Evolutionary conservation across 2,113 vertebrate genomes (phyloP), one percentile per base, ranked within the genome.

Genomic region (Lanius collurio): DNA sequence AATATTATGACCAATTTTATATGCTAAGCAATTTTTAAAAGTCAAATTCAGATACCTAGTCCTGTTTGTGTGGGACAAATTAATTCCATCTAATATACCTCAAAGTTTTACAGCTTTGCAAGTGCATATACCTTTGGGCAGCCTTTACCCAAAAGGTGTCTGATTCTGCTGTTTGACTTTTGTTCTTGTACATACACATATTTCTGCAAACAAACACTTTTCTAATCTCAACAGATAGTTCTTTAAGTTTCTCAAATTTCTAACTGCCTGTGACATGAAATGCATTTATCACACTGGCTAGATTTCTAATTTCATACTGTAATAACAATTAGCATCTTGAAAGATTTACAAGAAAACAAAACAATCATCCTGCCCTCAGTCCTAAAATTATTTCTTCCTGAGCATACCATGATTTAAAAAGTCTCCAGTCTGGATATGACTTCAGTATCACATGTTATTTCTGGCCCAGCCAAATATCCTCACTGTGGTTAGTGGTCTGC

Each of bases 401-500:
- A 85, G 50, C 47, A 95, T 46, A 91, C 8, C 57, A 37, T 75
- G 53, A 90, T 82, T 75, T 53, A 31, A 82, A 71, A 95, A 89
- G 71, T 64, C 37, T 56, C 53, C 26, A 75, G 49, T 60, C 83
- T 94, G 63, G 41, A 69, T 93, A 92, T 83, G 69, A 95, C 74
- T 87, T 87, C 71, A 91, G 39, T 80, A 85, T 95, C 67, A 80
- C 50, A 84, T 84, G 89, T 69, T 91, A 85, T 44, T 79, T 85
- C 73, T 60, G 18, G 41, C 44, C 6, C 49, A 95, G 81, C 31
- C 74, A 82, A 82, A 13, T 79, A 85, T 57, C 70, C 79, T 94
- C 55, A 42, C 27, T 94, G 74, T 83, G 74, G 65, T 85, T 91
- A 93, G 70, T 53, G 37, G 56, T 93, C 81, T 89, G 77, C 67